Evolutionary conservation across 2,888 invertebrate genomes (phyloP).

Genomic region (Zhuqinia jingwanae): DNA sequence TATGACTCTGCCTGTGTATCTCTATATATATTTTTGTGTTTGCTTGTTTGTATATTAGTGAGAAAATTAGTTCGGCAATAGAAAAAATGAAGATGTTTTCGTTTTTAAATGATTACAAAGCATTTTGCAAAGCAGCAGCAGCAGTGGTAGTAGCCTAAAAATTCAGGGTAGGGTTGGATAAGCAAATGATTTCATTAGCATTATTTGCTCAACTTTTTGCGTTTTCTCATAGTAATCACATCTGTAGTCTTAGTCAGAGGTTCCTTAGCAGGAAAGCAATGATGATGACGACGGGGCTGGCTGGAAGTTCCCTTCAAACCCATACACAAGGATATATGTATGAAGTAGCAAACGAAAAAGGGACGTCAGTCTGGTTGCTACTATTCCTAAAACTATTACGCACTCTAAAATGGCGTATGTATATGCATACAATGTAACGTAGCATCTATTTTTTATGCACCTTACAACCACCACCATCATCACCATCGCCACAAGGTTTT

Average conservation of each 20-base stretch:
- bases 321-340: too few relatives aligned
- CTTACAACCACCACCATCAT: conserved; percentile 11
- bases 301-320: neutral
- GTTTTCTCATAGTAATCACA: conserved; percentile 25
- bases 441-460: neutral
- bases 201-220: conserved; percentile 46
- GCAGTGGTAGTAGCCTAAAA: conserved; percentile 1
- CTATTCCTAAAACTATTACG: neutral
- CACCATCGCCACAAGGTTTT: conserved; percentile 3
- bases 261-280: conserved; percentile 25
- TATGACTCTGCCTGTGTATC: too few relatives aligned
- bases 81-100: conserved; percentile 23
- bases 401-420: too few relatives aligned
- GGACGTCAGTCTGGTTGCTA: neutral
- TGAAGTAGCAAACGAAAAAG: neutral
- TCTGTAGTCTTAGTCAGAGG: neutral
- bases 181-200: conserved; percentile 63
- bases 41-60: neutral
- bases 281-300: neutral
- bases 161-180: conserved; percentile 28
- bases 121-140: conserved; percentile 19
- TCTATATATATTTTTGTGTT: neutral
- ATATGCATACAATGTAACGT: too few relatives aligned
- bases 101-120: conserved; percentile 34
- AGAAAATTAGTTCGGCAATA: conserved; percentile 17